phyloP scores from a whole-genome alignment of 2,113 vertebrate genomes.

The Gnathonemus echidnorhynchus region DNA sequence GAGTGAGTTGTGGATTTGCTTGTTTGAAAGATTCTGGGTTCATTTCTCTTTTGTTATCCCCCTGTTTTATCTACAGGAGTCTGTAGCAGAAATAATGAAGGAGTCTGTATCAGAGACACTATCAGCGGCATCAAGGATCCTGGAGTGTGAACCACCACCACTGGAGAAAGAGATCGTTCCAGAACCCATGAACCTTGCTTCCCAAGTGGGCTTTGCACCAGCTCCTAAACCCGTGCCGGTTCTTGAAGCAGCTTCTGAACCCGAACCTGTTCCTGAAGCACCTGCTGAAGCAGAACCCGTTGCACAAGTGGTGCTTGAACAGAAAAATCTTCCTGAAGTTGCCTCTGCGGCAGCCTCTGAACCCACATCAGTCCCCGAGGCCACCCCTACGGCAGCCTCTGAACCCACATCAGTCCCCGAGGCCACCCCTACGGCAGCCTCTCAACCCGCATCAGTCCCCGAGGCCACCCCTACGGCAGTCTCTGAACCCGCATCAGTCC shows the following conservation, averaged over 20 bases:
- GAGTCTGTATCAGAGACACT: neutral
- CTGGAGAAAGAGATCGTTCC: neutral
- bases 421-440: neutral
- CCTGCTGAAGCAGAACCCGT: neutral
- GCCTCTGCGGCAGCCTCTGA: neutral
- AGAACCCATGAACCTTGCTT: neutral
- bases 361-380: neutral
- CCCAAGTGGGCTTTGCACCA: neutral
- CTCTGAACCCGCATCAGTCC: neutral
- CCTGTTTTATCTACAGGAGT: neutral
- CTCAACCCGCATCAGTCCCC: neutral
- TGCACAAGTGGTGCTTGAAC: neutral
- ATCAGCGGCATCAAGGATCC: neutral
- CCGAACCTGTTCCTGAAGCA: neutral
- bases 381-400: neutral
- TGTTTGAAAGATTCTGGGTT: neutral
- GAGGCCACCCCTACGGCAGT: neutral
- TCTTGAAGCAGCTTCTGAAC: neutral
- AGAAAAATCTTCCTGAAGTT: neutral
- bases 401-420: conserved; percentile 4
- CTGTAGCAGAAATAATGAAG: neutral
- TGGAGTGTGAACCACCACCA: neutral
- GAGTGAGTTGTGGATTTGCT: neutral
- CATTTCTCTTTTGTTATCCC: neutral
- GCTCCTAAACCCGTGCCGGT: neutral